Base-by-base conservation (phyloP, 1,140 invertebrate genomes). In the Zeugodacus cucurbitae region DNA sequence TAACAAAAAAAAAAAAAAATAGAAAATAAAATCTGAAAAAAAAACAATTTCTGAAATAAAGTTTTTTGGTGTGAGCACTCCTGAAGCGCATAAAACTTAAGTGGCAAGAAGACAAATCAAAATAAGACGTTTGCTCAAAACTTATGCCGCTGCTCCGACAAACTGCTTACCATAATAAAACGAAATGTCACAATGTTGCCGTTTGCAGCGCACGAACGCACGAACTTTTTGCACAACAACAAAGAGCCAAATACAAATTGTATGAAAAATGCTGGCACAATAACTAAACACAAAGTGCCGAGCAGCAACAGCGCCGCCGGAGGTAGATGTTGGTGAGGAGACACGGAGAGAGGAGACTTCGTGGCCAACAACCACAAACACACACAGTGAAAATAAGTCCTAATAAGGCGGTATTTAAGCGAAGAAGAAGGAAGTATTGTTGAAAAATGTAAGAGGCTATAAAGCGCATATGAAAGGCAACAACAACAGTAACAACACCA, bases 121-220 rank as follows among this genome's bases (percentile, higher is more conserved):
- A 82, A 54, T 11, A 82, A 82, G 22, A 54, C 37, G 74, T 82
- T 82, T 82, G 34, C 74, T 48, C 74, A 82, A 82, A 82, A 82
- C 37, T 82, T 82, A 48, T 82, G 44, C 37, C 74, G 20, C 74
- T n/a, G 41, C 8, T n/a, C 74, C 74, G 41, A 82, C 74, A 82
- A 82, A 82, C 41, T 82, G 74, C 41, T 82, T 82, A 82, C 41
- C 74, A 82, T 44, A 44, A 82, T 82, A 82, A 82, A 82, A 29
- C 74, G 74, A 48, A 82, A 82, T 82, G 74, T 82, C 74, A 82
- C 41, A 48, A 14, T 29, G 41, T 22, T 82, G 74, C 48, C 74
- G 22, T 82, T 29, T 41, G 26, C 74, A 82, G 34, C 41, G 44
- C 41, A 14, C 8, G 44, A 48, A 48, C n/a, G n/a, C n/a, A 70